These are phyloP conservation scores for Crypturellus undulatus DNA, from an alignment of 2,113 vertebrate genomes.

Conservation along the genomic window DNA sequence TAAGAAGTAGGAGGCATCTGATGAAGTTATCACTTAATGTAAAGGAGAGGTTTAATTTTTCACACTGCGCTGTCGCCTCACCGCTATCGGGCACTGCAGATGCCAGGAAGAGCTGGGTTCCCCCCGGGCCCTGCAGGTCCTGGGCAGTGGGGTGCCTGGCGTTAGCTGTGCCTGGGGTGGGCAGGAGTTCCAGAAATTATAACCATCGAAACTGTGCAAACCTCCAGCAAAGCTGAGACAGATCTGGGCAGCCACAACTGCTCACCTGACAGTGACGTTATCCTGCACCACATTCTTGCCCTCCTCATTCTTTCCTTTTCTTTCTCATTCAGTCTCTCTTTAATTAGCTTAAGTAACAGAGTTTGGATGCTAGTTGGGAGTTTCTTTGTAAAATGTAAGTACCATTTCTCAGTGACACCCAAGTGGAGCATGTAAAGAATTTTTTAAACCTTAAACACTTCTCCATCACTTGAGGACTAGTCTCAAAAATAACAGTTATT, in stretches of 20 bases:
- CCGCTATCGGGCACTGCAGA: background rate
- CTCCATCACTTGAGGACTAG: background rate
- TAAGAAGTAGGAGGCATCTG: slow-evolving; percentile 48
- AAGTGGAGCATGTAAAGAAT: background rate
- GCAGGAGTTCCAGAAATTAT: rapidly evolving
- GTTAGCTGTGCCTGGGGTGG: background rate
- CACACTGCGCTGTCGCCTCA: slow-evolving; percentile 16
- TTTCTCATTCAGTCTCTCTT: background rate
- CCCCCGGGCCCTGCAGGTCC: slow-evolving; percentile 6
- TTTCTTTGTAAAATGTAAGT: background rate
- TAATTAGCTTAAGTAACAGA: background rate
- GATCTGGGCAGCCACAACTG: rapidly evolving
- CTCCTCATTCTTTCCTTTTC: background rate
- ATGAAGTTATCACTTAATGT: slow-evolving; percentile 56
- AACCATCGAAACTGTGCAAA: background rate
- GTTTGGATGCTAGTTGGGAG: background rate
- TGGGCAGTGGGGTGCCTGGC: slow-evolving; percentile 40
- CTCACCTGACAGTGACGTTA: background rate
- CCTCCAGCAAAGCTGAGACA: background rate
- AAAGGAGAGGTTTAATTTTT: slow-evolving; percentile 60
- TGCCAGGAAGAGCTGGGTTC: slow-evolving; percentile 53
- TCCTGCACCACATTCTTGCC: background rate
- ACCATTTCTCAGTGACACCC: background rate
- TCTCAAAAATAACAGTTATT: slow-evolving; percentile 1
- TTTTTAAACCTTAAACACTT: background rate